Evolutionary conservation across 2,888 invertebrate species (phyloP), one percentile per base, ranked within the genome.

Genomic region (Dasypolia templi): DNA sequence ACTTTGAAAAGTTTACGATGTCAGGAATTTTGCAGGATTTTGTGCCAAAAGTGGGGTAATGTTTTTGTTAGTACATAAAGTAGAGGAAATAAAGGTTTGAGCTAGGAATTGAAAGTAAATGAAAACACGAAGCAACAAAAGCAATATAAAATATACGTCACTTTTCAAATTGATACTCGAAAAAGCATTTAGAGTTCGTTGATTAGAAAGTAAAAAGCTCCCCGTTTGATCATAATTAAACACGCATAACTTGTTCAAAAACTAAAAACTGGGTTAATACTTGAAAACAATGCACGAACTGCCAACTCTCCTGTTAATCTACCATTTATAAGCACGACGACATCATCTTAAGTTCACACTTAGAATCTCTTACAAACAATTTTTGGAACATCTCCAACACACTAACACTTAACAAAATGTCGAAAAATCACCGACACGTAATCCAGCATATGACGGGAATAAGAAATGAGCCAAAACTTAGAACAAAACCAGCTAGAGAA

Each of bases 351-450:
- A 78, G 65, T 73, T 65, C 17, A 35, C 74, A 66, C 55, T 12
- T 19, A 51, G 42, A 71, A 61, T 65, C 59, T 61, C 46, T 72
- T 66, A 55, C 59, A 70, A 80, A 56, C 53, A 72, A 7, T 68
- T 76, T 26, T 64, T 84, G 84, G 84, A 72, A 5, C 3, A 9
- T n/a, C 29, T 81, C 84, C 84, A 82, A 19, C n/a, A 51, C 49
- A 51, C 22, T 51, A 51, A 68, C 46, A 44, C 51, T 62, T 65
- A 49, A 81, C 69, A 79, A 82, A 72, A 58, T 66, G 35, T 59
- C 81, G 22, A 72, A 66, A 72, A 76, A 84, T 84, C 72, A 81
- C 82, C 55, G 72, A 81, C 81, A 76, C 71, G 68, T 82, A 84
- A 72, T 81, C 58, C 81, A 75, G 39, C 82, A 81, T 82, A 84